phyloP scores from a whole-genome alignment of 2,888 invertebrate species.

The Caenorhabditis macrosperma region DNA sequence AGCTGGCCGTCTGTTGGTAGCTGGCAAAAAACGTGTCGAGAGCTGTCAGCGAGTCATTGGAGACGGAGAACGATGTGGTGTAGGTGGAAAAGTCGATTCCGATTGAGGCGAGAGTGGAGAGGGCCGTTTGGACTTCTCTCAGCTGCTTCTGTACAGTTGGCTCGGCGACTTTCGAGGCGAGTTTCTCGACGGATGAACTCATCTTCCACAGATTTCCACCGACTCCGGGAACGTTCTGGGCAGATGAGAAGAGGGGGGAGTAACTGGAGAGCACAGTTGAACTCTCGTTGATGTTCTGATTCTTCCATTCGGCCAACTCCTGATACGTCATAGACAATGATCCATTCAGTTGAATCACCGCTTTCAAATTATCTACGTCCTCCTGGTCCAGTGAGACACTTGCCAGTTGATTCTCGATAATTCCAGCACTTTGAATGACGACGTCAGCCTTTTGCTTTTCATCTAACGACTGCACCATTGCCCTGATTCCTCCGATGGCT shows the following conservation, averaged over 20 bases:
- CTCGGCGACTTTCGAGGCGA: neutral
- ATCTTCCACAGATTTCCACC: neutral
- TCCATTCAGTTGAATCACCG: neutral
- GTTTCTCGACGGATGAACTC: neutral
- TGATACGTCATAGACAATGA: neutral
- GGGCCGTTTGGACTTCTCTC: neutral
- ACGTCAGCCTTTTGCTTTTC: neutral
- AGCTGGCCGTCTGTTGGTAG: too few relatives aligned
- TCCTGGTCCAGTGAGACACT: neutral
- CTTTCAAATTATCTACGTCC: neutral
- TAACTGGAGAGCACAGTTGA: neutral
- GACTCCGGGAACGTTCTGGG: neutral
- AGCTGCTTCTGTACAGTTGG: neutral
- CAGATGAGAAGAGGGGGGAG: neutral
- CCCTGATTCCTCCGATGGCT: too few relatives aligned
- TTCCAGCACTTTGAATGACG: neutral
- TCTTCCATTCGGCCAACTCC: neutral
- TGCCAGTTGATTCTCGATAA: neutral
- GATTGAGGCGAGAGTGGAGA: neutral
- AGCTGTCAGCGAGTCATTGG: neutral
- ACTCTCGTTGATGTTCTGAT: neutral
- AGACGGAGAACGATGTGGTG: neutral
- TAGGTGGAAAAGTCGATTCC: neutral
- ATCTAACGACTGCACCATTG: too few relatives aligned
- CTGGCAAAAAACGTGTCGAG: neutral